Conservation (phyloP, 2,888 invertebrate species). For the Microplitis manilae region DNA sequence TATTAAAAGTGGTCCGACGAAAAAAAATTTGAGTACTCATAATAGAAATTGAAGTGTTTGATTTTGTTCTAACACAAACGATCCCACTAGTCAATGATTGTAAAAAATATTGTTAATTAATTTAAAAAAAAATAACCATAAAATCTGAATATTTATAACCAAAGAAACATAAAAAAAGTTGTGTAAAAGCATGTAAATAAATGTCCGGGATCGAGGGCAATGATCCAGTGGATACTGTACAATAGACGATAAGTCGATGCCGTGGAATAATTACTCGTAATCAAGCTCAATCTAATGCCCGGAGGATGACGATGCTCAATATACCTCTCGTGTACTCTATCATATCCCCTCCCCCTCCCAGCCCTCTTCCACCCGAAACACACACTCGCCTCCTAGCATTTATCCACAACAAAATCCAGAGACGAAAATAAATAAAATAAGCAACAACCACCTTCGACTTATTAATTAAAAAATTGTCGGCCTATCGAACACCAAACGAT, state of each 20-base stretch:
- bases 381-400: no score
- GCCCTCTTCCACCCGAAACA: background rate
- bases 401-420: background rate
- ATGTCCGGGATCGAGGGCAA: constrained; percentile 16
- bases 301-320: constrained; percentile 55
- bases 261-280: constrained; percentile 69
- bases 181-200: background rate
- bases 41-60: no score
- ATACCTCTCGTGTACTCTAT: constrained; percentile 6
- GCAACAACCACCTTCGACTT: constrained; percentile 6
- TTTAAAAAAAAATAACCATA: background rate
- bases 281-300: constrained; percentile 69
- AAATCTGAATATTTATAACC: background rate
- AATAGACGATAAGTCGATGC: constrained; percentile 15
- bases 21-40: no score
- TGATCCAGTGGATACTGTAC: background rate
- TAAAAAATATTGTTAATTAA: no score
- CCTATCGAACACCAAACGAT: constrained; percentile 21
- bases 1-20: no score
- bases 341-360: constrained; percentile 4
- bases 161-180: background rate
- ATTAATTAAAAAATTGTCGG: constrained; percentile 29
- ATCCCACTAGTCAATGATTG: no score
- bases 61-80: no score
- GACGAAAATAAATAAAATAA: background rate